These are phyloP conservation scores for Prosapia bicincta DNA, from an alignment of 2,888 invertebrate species.

Conservation along the genomic window DNA sequence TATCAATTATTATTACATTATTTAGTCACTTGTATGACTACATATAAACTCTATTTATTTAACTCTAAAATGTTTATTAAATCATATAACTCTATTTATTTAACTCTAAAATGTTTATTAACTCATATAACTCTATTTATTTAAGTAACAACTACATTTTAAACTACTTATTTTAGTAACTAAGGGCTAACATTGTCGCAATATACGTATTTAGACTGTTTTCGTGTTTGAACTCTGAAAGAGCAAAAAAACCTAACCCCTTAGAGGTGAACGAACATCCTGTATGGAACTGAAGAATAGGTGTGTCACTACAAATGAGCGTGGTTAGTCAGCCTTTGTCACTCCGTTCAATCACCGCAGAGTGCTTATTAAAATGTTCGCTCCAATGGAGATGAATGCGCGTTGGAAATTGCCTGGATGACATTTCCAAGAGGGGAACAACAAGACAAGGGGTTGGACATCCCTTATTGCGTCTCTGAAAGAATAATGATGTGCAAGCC, in stretches of 20 bases:
- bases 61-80: too few relatives aligned
- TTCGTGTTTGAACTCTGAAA: background rate
- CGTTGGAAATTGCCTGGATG: conserved; percentile 31
- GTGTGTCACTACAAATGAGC: conserved; percentile 16
- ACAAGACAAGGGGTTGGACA: conserved; percentile 23
- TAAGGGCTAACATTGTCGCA: too few relatives aligned
- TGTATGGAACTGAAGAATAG: background rate
- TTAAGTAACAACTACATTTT: too few relatives aligned
- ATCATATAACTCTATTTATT: too few relatives aligned
- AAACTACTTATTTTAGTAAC: too few relatives aligned
- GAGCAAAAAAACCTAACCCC: background rate
- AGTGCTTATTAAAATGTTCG: conserved; percentile 33
- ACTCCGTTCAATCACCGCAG: conserved; percentile 30
- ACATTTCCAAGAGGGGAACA: conserved; percentile 28
- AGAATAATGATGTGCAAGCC: conserved; percentile 29
- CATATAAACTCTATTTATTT: too few relatives aligned
- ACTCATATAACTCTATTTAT: too few relatives aligned
- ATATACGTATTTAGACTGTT: too few relatives aligned
- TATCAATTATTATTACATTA: too few relatives aligned
- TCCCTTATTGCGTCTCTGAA: conserved; percentile 25
- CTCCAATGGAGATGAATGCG: conserved; percentile 31
- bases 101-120: too few relatives aligned
- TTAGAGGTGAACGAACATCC: background rate
- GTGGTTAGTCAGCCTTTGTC: conserved; percentile 11
- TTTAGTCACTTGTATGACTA: too few relatives aligned